Evolutionary conservation across 2,797 vertebrate genomes (phyloP), one percentile per base, ranked within the genome.

Genomic region (Lagocephalus sceleratus): DNA sequence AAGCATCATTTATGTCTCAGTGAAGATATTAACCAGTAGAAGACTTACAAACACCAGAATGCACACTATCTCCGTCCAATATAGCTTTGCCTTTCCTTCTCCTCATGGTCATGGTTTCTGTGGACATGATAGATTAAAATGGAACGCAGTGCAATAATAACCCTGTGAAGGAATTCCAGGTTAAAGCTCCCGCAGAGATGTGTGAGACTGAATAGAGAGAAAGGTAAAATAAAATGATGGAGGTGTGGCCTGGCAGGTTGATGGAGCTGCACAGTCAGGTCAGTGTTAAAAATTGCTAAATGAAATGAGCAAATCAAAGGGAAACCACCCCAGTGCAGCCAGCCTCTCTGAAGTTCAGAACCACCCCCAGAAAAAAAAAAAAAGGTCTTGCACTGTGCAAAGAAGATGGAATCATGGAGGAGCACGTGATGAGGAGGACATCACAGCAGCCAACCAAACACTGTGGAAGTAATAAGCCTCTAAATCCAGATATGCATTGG

Each of bases 51-150:
- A 32, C 11, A 32, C 29, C 26, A 29, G 26, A 20, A 10, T 58
- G 22, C 48, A 54, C 48, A 68, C 17, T 16, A 25, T 50, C 49
- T 61, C 39, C 35, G 16, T 20, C 6, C 29, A 32, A 2, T 32
- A 2, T 2, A 26, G 9, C 29, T 12, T 12, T 32, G 2, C 2
- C 29, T 12, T 32, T 32, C 29, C 9, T 12, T 35, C 12, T 35
- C 12, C 32, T 47, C 2, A 41, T 63, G 44, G 16, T 47, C 2
- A 41, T 63, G 44, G 16, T 25, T 32, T 49, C 38, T n/a, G 16
- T 19, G 16, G 57, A 38, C 0, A 21, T 17, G 19, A 11, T 25
- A 7, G 10, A 20, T 3, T 22, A 4, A 52, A 16, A 17, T 3
- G 11, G 42, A 14, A 29, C 17, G 26, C 19, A 23, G 39, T 23